These are phyloP conservation scores for Phallusia fumigata DNA, from an alignment of 23 tunicate species.

Conservation along the genomic window DNA sequence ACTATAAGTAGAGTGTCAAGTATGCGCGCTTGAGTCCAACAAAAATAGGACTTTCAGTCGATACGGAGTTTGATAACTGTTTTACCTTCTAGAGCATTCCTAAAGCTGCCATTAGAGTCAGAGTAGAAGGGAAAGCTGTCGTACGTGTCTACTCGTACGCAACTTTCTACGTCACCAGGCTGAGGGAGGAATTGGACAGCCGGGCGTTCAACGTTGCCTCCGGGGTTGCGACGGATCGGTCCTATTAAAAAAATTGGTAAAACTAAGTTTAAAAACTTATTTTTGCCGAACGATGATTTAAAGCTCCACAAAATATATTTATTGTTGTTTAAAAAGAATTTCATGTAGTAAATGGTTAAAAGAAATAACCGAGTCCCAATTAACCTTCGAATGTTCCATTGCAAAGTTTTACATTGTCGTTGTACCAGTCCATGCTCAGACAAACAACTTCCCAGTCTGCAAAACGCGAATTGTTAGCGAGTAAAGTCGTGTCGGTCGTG, in stretches of 20 bases:
- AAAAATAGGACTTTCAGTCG: too few species aligned
- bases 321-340: too few species aligned
- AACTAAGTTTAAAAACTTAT: too few species aligned
- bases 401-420: slow-evolving; percentile 71
- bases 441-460: slow-evolving; percentile 78
- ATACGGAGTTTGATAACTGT: too few species aligned
- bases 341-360: too few species aligned
- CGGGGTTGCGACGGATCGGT: slow-evolving; percentile 76
- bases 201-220: slow-evolving; percentile 77
- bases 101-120: slow-evolving; percentile 49
- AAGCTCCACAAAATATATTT: too few species aligned
- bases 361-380: too few species aligned
- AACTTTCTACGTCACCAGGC: slow-evolving; percentile 51
- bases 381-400: slow-evolving; percentile 72
- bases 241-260: too few species aligned
- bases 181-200: slow-evolving; percentile 55
- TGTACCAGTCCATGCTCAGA: slow-evolving; percentile 66
- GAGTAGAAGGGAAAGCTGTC: slow-evolving; percentile 73
- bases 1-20: too few species aligned
- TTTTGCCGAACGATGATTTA: too few species aligned
- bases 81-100: slow-evolving; percentile 70
- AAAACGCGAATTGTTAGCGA: slow-evolving; percentile 54
- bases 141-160: slow-evolving; percentile 46
- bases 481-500: slow-evolving; percentile 24
- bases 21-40: too few species aligned